Conservation (phyloP, 2,113 vertebrate genomes). For the Neolamprologus falcicula region DNA sequence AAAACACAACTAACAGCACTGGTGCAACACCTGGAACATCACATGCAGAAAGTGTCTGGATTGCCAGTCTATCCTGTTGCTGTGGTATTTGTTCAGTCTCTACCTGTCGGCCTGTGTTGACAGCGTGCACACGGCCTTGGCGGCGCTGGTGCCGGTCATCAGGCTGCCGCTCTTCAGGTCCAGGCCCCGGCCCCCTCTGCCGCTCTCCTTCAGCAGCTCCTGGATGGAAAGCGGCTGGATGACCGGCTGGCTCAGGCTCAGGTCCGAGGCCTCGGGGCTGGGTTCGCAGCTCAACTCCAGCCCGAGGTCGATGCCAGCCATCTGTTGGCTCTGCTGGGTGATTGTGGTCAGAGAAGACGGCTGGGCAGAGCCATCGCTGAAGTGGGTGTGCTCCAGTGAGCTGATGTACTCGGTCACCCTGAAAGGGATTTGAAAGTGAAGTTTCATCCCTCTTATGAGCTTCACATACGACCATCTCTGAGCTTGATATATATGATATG, state of each 20-base stretch:
- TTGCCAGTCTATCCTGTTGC: not conserved
- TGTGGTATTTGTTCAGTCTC: not conserved
- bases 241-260: slow-evolving; percentile 75
- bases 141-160: slow-evolving; percentile 77
- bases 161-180: slow-evolving; percentile 84
- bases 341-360: slow-evolving; percentile 77
- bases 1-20: not conserved
- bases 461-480: accelerated
- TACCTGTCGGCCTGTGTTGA: slow-evolving; percentile 90
- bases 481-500: not conserved
- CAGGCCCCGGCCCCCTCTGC: slow-evolving; percentile 72
- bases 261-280: slow-evolving; percentile 62
- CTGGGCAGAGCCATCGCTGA: slow-evolving; percentile 82
- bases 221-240: slow-evolving; percentile 87
- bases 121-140: slow-evolving; percentile 85
- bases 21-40: not conserved
- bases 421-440: not conserved
- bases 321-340: slow-evolving; percentile 77
- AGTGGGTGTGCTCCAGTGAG: slow-evolving; percentile 91
- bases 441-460: not conserved
- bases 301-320: slow-evolving; percentile 56
- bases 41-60: not conserved
- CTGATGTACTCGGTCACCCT: slow-evolving; percentile 96
- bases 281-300: slow-evolving; percentile 65
- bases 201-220: slow-evolving; percentile 84